Base-by-base conservation (phyloP, 2,113 vertebrate species). In the Phoxinus phoxinus region DNA sequence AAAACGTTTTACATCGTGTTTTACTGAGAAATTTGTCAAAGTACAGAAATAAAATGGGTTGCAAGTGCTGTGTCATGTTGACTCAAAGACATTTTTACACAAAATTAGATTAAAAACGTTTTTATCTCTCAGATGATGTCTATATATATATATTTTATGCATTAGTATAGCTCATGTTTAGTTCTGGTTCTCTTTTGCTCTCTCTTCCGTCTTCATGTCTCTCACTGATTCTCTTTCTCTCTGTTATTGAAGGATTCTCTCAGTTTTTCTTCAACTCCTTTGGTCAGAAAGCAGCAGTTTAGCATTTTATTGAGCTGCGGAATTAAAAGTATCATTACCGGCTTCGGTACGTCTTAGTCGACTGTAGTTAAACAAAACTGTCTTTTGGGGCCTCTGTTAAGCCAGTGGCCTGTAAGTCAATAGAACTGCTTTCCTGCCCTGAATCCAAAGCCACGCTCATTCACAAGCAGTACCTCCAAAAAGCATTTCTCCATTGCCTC, bases 391-490 rank as follows among this genome's bases (percentile, higher is more conserved):
- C 58, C n/a, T 44, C 56, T 9, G 30, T 67, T 9, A 73, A 51
- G 25, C 79, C 48, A 81, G 11, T 63, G 21, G 13, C 58, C 46
- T 71, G 63, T 72, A 56, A 37, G 48, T 71, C 81, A 72, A 83
- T 83, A 83, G 10, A 48, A 7, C 17, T 51, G 81, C 65, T 56
- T 72, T n/a, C 23, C 48, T 27, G 21, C 48, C n/a, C 51, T 58
- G 67, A 83, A 83, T 72, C 65, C 25, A 53, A 56, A 83, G 63
- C n/a, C 23, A 51, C 15, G 0, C 30, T 73, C 53, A 61, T 79
- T 80, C 44, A 15, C 25, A 19, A 59, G 71, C 69, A 46, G n/a
- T 25, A 67, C 61, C 61, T 83, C 67, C 48, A 73, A 83, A 83
- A 83, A 71, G 65, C 21, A 67, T 80, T 74, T 11, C 74, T 61